Base-by-base conservation (phyloP, 2,888 invertebrate genomes). In the Hirtodrosophila histrioides region DNA sequence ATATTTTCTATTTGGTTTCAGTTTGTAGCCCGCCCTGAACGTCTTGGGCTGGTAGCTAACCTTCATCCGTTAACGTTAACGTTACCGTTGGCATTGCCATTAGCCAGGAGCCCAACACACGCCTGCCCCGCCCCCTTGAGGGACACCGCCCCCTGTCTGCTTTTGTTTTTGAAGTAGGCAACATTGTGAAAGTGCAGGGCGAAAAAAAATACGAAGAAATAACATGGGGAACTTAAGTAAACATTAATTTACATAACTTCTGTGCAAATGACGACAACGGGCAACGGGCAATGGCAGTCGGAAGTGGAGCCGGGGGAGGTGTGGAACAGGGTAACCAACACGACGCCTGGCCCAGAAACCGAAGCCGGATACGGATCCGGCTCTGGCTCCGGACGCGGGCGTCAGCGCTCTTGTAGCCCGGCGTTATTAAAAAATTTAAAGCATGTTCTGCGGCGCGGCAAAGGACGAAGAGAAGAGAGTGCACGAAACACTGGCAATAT, bases 191-290 rank as follows among this genome's bases (percentile, higher is more conserved):
- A 88, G 75, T 83, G 83, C 83, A 86, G 71, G 75, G 66, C 69
- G 60, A 62, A 78, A 56, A 53, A 66, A 55, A 31, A 60, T 41
- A 48, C 63, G 63, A 74, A 79, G 82, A 85, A 89, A 90, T 86
- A 83, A 83, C 82, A 83, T 88, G 82, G 82, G 88, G 88, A 90
- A 89, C 91, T 91, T 91, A 90, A 91, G 88, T 89, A 91, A 91
- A 91, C 91, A 91, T 90, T 91, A 89, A 91, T 91, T 91, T 91
- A 90, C 91, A 91, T 91, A 91, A 91, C 90, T 90, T 91, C 88
- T 88, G 86, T 79, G 79, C 86, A 86, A 85, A 84, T 84, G 87
- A 87, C 87, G 87, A 82, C 86, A 73, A 62, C 79, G 75, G 68
- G 61, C 76, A 63, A 71, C 57, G 66, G 57, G 23, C 39, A 33